A percentile compares a stretch with the other conserved stretches of the same genome.
phyloP scores from a whole-genome alignment of 2,113 vertebrate species.

The Loxodonta africana region DNA sequence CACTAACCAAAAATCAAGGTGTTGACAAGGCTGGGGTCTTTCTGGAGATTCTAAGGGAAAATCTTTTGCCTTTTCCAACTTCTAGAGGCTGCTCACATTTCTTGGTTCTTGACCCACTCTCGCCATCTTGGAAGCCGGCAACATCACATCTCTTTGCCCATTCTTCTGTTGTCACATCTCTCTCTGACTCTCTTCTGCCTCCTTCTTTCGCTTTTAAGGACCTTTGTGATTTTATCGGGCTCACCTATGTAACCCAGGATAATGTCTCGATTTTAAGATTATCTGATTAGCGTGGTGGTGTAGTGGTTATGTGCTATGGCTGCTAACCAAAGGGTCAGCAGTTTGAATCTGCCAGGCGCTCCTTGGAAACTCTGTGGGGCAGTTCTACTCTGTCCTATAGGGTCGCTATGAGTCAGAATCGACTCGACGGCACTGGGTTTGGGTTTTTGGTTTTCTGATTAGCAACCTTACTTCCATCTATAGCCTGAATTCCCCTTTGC shows the following conservation, averaged over 20 bases:
- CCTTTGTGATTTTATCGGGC: background rate
- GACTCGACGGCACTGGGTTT: too few species aligned
- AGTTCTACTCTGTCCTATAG: too few species aligned
- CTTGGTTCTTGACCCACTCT: background rate
- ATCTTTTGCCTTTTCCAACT: background rate
- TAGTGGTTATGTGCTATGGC: too few species aligned
- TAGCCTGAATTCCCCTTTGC: background rate
- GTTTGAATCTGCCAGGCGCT: too few species aligned
- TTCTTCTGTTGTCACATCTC: background rate
- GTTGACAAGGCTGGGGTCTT: background rate
- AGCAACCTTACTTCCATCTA: background rate
- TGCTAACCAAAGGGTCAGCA: too few species aligned
- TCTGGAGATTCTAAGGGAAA: background rate
- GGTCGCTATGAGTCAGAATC: too few species aligned
- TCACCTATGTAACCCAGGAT: background rate
- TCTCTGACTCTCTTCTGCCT: background rate
- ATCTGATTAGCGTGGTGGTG: background rate
- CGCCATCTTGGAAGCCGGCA: background rate
- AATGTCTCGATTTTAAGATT: background rate
- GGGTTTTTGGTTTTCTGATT: background rate
- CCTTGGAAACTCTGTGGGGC: too few species aligned
- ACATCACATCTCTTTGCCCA: background rate
- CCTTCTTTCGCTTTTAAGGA: background rate
- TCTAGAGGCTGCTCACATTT: background rate
- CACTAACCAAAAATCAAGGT: background rate